A percentile compares a stretch with the other conserved stretches of the same genome.
Conservation (phyloP, 1,140 invertebrate genomes). For the Brachionus asplanchnoidis region DNA sequence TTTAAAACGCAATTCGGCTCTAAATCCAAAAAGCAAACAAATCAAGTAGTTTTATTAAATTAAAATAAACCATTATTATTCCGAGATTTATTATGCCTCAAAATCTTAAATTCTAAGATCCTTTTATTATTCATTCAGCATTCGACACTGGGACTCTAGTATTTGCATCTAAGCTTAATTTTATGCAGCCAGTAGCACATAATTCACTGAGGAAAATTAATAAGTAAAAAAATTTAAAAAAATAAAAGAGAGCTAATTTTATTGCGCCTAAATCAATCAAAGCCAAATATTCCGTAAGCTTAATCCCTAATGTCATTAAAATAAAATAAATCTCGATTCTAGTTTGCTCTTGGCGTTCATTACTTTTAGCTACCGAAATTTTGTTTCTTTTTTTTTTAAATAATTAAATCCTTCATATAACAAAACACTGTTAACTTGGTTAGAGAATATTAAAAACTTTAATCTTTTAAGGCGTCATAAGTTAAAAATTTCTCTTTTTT, state of each 20-base stretch:
- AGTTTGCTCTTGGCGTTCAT: background rate
- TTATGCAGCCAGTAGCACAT: background rate
- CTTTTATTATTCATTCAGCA: background rate
- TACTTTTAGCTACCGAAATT: background rate
- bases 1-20: background rate
- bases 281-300: background rate
- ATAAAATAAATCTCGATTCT: background rate
- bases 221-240: background rate
- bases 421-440: background rate
- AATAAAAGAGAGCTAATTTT: background rate
- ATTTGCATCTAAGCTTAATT: background rate
- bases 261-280: background rate
- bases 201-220: background rate
- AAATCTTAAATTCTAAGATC: background rate
- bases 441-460: background rate
- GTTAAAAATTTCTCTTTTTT: no score
- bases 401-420: background rate
- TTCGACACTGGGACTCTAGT: background rate
- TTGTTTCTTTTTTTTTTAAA: background rate
- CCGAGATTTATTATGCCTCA: background rate
- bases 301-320: conserved; percentile 2
- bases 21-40: background rate
- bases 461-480: no score
- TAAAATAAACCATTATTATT: background rate
- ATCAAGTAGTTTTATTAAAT: background rate